These are phyloP conservation scores for Glossophaga mutica DNA, from an alignment of 2,797 vertebrate species.

Conservation along the genomic window DNA sequence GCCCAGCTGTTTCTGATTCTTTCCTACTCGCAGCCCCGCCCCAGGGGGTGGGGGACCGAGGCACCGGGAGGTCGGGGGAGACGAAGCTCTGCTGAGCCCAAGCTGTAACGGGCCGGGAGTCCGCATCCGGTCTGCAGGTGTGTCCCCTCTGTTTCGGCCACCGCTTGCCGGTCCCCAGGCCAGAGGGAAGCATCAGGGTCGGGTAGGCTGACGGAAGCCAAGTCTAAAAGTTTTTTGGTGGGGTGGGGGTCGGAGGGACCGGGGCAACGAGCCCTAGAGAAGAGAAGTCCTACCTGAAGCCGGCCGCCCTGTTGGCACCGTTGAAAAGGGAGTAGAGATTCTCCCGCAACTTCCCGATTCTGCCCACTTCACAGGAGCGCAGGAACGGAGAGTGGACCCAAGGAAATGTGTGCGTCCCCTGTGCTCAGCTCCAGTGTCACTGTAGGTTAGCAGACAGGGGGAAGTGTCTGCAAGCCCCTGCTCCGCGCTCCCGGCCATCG, in stretches of 20 bases:
- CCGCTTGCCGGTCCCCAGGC: accelerated
- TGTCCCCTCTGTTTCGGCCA: background rate
- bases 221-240: background rate
- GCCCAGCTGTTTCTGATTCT: slow-evolving; percentile 76
- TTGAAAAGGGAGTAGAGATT: background rate
- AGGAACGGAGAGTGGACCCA: background rate
- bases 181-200: background rate
- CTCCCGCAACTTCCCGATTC: background rate
- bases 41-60: slow-evolving; percentile 9
- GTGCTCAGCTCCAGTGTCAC: background rate
- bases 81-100: background rate
- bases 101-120: background rate
- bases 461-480: background rate
- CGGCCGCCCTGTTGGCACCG: background rate
- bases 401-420: background rate
- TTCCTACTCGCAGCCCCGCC: slow-evolving; percentile 42
- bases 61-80: background rate
- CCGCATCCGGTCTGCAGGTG: background rate
- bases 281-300: background rate
- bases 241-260: background rate
- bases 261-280: background rate
- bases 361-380: slow-evolving; percentile 31
- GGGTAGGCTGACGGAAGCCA: background rate
- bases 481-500: background rate
- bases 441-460: background rate